These are phyloP conservation scores for Mastomys coucha DNA, from an alignment of 2,113 vertebrate genomes.

Conservation along the genomic window DNA sequence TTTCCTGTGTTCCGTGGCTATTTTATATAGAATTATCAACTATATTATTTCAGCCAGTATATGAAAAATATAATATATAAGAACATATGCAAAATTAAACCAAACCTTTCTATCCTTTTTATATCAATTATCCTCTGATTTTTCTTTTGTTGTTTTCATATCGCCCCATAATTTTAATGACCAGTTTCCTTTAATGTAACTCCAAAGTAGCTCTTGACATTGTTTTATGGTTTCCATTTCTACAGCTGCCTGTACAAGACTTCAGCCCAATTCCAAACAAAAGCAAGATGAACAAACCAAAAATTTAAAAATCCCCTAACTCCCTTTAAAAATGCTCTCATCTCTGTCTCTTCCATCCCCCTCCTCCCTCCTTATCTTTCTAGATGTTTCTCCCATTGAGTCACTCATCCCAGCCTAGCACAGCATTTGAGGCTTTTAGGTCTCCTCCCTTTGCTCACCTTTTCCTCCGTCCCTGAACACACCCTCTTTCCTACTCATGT, in stretches of 20 bases:
- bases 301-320: background rate
- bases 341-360: background rate
- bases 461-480: background rate
- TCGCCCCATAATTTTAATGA: background rate
- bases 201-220: background rate
- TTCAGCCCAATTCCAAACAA: background rate
- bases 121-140: background rate
- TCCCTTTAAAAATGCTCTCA: background rate
- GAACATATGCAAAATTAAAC: background rate
- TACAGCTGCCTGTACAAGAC: rapidly evolving
- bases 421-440: too few species aligned
- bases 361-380: background rate
- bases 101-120: background rate
- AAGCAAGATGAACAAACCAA: background rate
- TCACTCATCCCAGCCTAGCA: background rate
- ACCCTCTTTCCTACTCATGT: background rate
- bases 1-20: background rate
- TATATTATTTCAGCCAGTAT: background rate
- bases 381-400: background rate
- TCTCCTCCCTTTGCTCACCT: background rate
- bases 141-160: background rate
- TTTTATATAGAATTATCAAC: background rate
- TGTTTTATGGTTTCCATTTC: background rate
- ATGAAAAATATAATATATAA: conserved; percentile 12
- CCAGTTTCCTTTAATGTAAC: background rate